Base-by-base conservation (phyloP, 64 coral and sea anemone species). In the Orbicella faveolata region DNA sequence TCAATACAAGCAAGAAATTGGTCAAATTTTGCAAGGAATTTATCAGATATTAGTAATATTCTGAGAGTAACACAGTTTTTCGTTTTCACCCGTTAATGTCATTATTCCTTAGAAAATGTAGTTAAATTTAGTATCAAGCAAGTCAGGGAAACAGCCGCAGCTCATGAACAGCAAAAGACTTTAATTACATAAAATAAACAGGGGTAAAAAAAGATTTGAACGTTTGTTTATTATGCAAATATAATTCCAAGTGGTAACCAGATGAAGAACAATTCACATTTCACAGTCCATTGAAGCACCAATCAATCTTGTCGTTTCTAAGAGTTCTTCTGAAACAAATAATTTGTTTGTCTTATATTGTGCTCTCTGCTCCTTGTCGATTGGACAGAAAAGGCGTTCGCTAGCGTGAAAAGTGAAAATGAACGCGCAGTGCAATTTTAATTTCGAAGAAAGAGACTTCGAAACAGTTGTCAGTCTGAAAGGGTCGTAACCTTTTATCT, bases 211-310 rank as follows among this genome's bases (percentile, higher is more conserved):
- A 12, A 39, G 18, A 2, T 5, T 15, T 30, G 37, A 36, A 13
- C 36, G 54, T 81, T 63, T 63, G 79, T 81, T 81, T 36, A 81
- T 63, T 62, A 37, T 63, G 57, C 79, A 63, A 81, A 81, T 81
- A 80, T 9, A 25, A 18, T 5, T 4, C 3, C 26, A 18, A 34
- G 16, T 72, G 12, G 9, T 70, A 70, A 70, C 21, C 21, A 25
- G 21, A 26, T 8, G 4, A 79, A 33, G n/a, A 25, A 79, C 21
- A 30, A 79, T 55, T 79, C 48, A 59, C n/a, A 79, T 26, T 79
- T 79, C 52, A 33, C 48, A 79, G 30, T 11, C 11, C 77, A 26
- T 3, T 79, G 51, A 15, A 85, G 9, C 37, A 4, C 12, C 18
- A 33, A 30, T 73, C 20, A 70, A 73, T 37, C 82, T 16, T 85